A percentile compares a stretch with the other conserved stretches of the same genome.
Conservation (phyloP, 2,113 vertebrate species). For the Centropus bengalensis region DNA sequence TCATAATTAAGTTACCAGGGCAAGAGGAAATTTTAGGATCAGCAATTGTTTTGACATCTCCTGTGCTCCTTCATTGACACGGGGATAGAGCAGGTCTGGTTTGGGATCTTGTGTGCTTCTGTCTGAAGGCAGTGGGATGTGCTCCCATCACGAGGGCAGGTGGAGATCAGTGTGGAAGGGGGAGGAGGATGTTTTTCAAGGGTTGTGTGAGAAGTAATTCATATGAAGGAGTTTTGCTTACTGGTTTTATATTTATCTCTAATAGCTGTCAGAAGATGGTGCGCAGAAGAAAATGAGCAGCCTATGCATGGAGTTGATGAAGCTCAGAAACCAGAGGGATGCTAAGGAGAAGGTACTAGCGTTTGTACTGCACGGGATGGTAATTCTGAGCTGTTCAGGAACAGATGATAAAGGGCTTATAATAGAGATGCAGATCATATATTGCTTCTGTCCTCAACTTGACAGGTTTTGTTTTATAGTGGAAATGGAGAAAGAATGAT, state of each 20-base stretch:
- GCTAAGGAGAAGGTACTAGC: slow-evolving; percentile 82
- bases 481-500: neutral
- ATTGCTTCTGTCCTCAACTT: neutral
- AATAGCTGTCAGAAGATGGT: slow-evolving; percentile 85
- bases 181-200: neutral
- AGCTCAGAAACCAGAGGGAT: slow-evolving; percentile 86
- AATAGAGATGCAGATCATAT: neutral
- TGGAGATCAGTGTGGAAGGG: neutral
- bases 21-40: neutral
- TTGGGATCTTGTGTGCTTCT: neutral
- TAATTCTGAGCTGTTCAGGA: neutral
- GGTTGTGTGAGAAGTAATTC: neutral
- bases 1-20: neutral
- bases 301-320: slow-evolving; percentile 89
- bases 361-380: neutral
- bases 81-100: neutral
- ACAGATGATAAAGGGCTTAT: neutral
- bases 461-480: neutral
- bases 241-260: neutral
- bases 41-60: neutral
- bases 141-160: accelerated
- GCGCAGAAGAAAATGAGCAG: slow-evolving; percentile 88
- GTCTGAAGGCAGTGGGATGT: neutral
- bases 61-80: accelerated
- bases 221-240: neutral